phyloP scores from a whole-genome alignment of 2,797 vertebrate species.

The Dallia pectoralis region DNA sequence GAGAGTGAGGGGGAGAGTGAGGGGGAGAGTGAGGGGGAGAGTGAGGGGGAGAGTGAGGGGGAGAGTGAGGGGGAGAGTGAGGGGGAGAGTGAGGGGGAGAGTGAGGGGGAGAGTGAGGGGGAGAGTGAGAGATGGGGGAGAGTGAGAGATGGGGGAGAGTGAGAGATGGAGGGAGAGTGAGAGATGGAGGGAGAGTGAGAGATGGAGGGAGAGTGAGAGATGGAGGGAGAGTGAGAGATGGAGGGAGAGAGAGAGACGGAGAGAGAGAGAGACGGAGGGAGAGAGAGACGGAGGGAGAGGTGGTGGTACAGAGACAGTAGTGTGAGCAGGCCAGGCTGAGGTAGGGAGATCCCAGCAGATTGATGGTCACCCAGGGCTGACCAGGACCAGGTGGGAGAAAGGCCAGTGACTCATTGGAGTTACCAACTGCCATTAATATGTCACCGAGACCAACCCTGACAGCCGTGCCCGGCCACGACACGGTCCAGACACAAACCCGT shows the following conservation, averaged over 20 bases:
- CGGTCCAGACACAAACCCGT: conserved; percentile 57
- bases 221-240: conserved; percentile 14
- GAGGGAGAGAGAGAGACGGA: background rate
- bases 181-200: conserved; percentile 21
- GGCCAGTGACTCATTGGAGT: conserved; percentile 63
- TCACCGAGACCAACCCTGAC: conserved; percentile 58
- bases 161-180: background rate
- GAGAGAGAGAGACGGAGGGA: conserved; percentile 22
- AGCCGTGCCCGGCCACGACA: conserved; percentile 38
- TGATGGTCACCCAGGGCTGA: background rate
- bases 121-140: conserved; percentile 23
- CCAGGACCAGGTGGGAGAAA: background rate
- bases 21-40: conserved; percentile 20
- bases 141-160: conserved; percentile 21
- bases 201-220: background rate
- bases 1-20: too few relatives aligned
- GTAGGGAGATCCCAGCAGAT: conserved; percentile 29
- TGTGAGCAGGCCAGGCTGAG: conserved; percentile 14
- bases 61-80: too few relatives aligned
- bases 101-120: conserved; percentile 11
- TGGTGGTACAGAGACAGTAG: background rate
- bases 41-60: too few relatives aligned
- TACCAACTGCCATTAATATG: conserved; percentile 62
- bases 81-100: too few relatives aligned
- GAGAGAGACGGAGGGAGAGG: background rate